Evolutionary conservation across 2,888 invertebrate genomes (phyloP).

Genomic region (Caenorhabditis sinica): DNA sequence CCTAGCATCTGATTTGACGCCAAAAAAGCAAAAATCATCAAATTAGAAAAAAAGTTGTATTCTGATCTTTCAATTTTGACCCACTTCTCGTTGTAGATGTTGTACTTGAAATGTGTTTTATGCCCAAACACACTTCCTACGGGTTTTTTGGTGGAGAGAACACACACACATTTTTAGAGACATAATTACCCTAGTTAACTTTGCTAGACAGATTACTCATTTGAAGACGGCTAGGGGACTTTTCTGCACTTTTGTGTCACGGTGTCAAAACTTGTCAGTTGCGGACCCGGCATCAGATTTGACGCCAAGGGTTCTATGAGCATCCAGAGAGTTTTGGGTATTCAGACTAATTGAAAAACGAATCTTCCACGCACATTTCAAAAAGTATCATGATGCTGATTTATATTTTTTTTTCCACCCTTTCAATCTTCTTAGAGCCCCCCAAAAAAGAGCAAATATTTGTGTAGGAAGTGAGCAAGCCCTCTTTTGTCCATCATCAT

Average conservation of each 20-base stretch:
- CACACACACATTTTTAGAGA: not conserved
- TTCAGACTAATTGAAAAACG: too few relatives aligned
- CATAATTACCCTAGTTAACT: not conserved
- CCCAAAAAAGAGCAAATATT: constrained; percentile 51
- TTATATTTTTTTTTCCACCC: not conserved
- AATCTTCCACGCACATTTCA: too few relatives aligned
- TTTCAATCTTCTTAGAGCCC: not conserved
- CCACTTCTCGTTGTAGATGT: not conserved
- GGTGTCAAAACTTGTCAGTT: too few relatives aligned
- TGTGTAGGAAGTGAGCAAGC: constrained; percentile 14
- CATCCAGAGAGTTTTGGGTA: too few relatives aligned
- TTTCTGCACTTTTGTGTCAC: too few relatives aligned
- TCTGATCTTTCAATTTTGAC: too few relatives aligned
- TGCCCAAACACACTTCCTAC: not conserved
- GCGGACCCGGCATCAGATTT: too few relatives aligned
- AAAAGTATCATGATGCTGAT: constrained; percentile 21
- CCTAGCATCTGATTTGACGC: not conserved
- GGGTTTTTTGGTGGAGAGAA: not conserved
- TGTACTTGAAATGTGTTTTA: constrained; percentile 3
- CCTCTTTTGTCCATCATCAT: constrained; percentile 34
- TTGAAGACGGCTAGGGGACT: too few relatives aligned
- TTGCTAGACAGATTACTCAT: too few relatives aligned
- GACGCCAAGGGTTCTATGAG: too few relatives aligned
- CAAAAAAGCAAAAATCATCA: too few relatives aligned
- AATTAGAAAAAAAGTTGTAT: too few relatives aligned